Evolutionary conservation across 2,113 vertebrate species (phyloP).

Genomic region (Okapia johnstoni): DNA sequence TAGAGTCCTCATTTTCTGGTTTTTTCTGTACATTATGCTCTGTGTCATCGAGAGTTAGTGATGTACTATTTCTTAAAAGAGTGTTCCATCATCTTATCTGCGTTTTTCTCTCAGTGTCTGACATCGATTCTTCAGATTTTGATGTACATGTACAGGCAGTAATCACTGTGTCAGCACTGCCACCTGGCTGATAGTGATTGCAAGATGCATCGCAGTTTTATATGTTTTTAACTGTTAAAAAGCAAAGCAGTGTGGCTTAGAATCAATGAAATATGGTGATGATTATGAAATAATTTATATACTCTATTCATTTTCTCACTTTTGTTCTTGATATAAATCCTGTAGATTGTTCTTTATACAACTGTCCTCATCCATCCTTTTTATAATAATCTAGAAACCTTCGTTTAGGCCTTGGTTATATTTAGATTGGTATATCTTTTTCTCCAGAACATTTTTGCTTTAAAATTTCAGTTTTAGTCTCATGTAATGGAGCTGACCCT

Average conservation of each 20-base stretch:
- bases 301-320: not conserved
- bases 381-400: not conserved
- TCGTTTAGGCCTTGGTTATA: slow-evolving; percentile 11
- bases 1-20: not conserved
- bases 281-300: not conserved
- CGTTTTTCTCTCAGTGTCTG: not conserved
- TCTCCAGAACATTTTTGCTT: not conserved
- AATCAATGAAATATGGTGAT: not conserved
- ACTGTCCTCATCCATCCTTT: not conserved
- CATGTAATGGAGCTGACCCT: not conserved
- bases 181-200: not conserved
- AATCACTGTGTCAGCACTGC: not conserved
- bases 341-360: not conserved
- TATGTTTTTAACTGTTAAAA: not conserved
- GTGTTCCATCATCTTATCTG: not conserved
- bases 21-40: not conserved
- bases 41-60: not conserved
- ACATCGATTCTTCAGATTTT: not conserved
- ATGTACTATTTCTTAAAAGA: not conserved
- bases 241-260: not conserved
- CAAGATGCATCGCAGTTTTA: not conserved
- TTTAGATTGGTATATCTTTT: not conserved
- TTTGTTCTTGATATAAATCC: not conserved
- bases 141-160: not conserved
- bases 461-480: not conserved